Percentiles rank a stretch among this genome's conserved stretches.
Evolutionary conservation across 2,113 vertebrate species (phyloP).

Genomic region (Pituophis catenifer): DNA sequence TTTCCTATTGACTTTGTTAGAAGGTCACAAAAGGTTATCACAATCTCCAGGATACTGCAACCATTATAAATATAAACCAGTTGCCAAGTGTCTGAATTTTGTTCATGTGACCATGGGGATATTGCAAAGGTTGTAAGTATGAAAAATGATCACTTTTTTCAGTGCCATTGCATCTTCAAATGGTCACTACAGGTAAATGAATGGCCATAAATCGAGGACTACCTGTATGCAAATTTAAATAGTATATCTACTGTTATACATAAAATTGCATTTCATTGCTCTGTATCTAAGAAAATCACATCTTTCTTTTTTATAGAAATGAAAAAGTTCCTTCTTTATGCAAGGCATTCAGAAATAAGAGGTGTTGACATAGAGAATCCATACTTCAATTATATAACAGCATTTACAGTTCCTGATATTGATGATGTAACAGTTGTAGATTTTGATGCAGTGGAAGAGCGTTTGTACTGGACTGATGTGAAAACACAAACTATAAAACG

Average conservation of each 20-base stretch:
- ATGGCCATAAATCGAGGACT: neutral
- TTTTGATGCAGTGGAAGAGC: constrained; percentile 89
- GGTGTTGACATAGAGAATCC: constrained; percentile 97
- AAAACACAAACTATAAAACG: constrained; percentile 96
- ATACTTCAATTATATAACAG: constrained; percentile 97
- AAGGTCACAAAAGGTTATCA: neutral
- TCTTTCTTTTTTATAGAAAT: constrained; percentile 73
- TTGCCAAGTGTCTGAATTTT: neutral
- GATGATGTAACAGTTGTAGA: constrained; percentile 96
- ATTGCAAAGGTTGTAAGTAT: neutral
- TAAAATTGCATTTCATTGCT: neutral
- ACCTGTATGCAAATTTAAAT: neutral
- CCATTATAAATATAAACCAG: neutral
- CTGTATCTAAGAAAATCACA: neutral
- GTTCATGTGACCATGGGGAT: neutral
- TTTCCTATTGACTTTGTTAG: neutral
- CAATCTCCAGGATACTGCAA: neutral
- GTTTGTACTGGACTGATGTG: constrained; percentile 96
- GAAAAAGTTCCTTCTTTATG: constrained; percentile 93
- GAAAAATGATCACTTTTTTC: neutral
- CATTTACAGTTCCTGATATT: constrained; percentile 95
- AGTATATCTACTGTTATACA: neutral
- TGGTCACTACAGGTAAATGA: neutral
- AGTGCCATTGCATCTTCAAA: neutral
- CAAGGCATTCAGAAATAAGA: constrained; percentile 91